Percentiles rank a stretch among this genome's conserved stretches.
These are phyloP conservation scores for Rhincodon typus DNA, from an alignment of 2,797 vertebrate genomes.

Conservation along the genomic window DNA sequence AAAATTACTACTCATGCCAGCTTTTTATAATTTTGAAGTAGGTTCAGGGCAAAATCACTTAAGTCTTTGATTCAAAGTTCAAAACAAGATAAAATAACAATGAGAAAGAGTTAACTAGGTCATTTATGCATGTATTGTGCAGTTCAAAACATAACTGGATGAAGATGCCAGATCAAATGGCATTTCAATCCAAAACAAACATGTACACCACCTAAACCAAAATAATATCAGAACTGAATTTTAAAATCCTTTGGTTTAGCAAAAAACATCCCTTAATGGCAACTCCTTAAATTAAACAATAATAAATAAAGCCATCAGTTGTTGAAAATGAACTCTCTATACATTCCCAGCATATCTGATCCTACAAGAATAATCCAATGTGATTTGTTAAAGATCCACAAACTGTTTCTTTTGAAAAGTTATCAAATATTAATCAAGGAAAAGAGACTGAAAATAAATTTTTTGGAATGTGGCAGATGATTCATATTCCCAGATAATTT, in stretches of 20 bases:
- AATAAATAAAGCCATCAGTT: neutral
- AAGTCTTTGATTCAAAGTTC: neutral
- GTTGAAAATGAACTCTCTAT: neutral
- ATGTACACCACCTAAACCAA: neutral
- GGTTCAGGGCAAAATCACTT: neutral
- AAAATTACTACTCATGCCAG: neutral
- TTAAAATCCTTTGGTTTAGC: neutral
- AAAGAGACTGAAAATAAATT: neutral
- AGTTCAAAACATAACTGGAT: neutral
- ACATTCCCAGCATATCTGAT: neutral
- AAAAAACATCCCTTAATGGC: neutral
- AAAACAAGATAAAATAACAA: neutral
- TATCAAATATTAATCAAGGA: neutral
- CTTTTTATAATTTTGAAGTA: neutral
- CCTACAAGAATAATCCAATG: neutral
- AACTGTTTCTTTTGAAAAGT: neutral
- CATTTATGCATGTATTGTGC: neutral
- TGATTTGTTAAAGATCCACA: neutral
- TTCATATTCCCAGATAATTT: neutral
- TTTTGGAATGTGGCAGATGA: neutral
- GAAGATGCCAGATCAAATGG: neutral
- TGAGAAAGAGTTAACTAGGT: neutral
- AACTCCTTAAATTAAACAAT: neutral
- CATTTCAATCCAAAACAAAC: neutral
- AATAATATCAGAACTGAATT: neutral